Base-by-base conservation (phyloP, 1,140 invertebrate species). In the Brachionus rotundiformis region DNA sequence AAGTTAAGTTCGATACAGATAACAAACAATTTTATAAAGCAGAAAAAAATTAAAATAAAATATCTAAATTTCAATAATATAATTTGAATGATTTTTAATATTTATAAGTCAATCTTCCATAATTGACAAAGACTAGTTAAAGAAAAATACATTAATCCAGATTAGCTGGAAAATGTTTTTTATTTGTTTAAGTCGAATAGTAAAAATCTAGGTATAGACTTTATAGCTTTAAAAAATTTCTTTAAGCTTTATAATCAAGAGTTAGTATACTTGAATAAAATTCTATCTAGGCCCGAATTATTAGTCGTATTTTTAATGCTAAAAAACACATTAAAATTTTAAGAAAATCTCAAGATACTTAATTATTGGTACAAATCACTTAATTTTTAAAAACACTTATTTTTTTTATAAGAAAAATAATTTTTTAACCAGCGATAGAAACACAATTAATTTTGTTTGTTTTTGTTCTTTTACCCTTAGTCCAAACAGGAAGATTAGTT, bases 291-390 rank as follows among this genome's bases (percentile, higher is more conserved):
- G 16, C 13, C n/a, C 16, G 16, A 49, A 49, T n/a, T 19, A n/a
- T 49, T 16, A 49, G 7, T 16, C 16, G 16, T 49, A n/a, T 19
- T 49, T 49, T 49, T n/a, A 49, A n/a, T n/a, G 16, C 16, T n/a
- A 49, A 49, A 49, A 49, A 49, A 2, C 7, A 49, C 47, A 54
- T 54, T 54, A 54, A 23, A 54, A 23, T 54, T 54, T 19, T 13
- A n/a, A 13, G 39, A 54, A 54, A 54, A 54, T 54, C 47, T 54
- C 47, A 54, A 54, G 47, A 54, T 54, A 54, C 8, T 54, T 54
- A 19, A 54, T 54, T 54, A 19, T 8, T 19, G 8, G 1, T 19
- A 23, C 47, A 23, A 54, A 8, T 23, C 47, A 25, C 16, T 23
- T 54, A 23, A n/a, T 54, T 19, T 16, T 54, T 54, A 54, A 25